A percentile compares a stretch with the other conserved stretches of the same genome.
phyloP scores from a whole-genome alignment of 2,888 invertebrate genomes.

The Chelonus formosanus region DNA sequence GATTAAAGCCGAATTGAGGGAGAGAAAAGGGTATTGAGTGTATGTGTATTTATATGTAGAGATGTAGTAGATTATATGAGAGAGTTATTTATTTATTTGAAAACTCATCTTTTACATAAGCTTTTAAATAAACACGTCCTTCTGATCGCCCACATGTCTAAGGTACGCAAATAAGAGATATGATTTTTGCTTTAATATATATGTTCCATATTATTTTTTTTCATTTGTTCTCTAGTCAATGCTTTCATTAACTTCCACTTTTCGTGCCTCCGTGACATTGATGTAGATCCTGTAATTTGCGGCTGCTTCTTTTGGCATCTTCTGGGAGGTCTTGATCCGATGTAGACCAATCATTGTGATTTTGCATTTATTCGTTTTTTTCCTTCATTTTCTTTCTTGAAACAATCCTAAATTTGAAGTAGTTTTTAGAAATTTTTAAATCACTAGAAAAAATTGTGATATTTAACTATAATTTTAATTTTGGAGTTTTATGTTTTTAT shows the following conservation, averaged over 20 bases:
- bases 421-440: no score
- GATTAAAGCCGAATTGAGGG: background rate
- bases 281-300: slow-evolving; percentile 43
- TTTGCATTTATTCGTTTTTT: no score
- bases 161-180: background rate
- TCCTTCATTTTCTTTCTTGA: no score
- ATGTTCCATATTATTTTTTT: no score
- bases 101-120: background rate
- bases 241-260: slow-evolving; percentile 42
- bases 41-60: background rate
- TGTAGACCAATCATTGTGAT: background rate
- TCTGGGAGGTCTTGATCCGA: slow-evolving; percentile 21
- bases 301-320: slow-evolving; percentile 18
- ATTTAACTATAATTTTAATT: no score
- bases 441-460: no score
- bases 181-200: no score
- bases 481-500: no score
- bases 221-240: slow-evolving; percentile 15
- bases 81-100: slow-evolving; percentile 2
- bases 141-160: slow-evolving; percentile 1
- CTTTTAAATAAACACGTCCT: background rate
- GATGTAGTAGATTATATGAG: background rate
- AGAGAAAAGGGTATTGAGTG: background rate
- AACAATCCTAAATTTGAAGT: no score
- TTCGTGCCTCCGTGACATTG: slow-evolving; percentile 41